Base-by-base conservation (phyloP, 2,888 invertebrate genomes). In the Exocentrus adspersus region DNA sequence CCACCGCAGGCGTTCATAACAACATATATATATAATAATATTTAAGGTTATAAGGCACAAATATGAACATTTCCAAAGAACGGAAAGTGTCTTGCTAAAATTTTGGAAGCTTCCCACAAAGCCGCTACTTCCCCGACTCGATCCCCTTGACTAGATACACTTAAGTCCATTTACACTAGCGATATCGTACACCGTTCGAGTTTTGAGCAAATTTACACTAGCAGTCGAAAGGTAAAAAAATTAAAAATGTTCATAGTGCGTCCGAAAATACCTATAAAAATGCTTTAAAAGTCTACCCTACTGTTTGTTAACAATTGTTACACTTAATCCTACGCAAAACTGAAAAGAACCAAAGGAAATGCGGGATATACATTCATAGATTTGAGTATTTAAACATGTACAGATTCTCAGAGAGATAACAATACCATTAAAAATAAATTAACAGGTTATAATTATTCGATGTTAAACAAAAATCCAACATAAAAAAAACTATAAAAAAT, bases 1-100 rank as follows among this genome's bases (percentile, higher is more conserved):
- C 57, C 41, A 21, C 54, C 54, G 19, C 60, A 12, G 53, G 24
- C 14, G 37, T 57, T 53, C 37, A 42, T 45, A 56, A 64, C 56
- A 43, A 62, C 19, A 24, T 30, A 20, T 53, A 41, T 53, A 52
- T 21, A 24, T 37, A 30, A 19, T 46, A 50, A 12, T 50, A 50
- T 30, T 50, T 54, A 28, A 43, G 28, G 42, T 42, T 54, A 54
- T 69, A 74, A 72, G 70, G 73, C 74, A 74, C 73, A 65, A 69
- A 59, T 71, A 70, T 71, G 72, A 74, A 74, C 73, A 70, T 73
- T 74, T 74, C 66, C 65, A 69, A 64, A 63, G 53, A 64, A 61
- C 61, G 58, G 43, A 54, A 54, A 54, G 43, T 43, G 6, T 54
- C 5, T 43, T 53, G 57, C 21, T 17, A 52, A 62, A 58, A 58